Percentiles rank a stretch among this genome's conserved stretches.
phyloP scores from a whole-genome alignment of 2,113 vertebrate species.

The Phaetusa simplex region DNA sequence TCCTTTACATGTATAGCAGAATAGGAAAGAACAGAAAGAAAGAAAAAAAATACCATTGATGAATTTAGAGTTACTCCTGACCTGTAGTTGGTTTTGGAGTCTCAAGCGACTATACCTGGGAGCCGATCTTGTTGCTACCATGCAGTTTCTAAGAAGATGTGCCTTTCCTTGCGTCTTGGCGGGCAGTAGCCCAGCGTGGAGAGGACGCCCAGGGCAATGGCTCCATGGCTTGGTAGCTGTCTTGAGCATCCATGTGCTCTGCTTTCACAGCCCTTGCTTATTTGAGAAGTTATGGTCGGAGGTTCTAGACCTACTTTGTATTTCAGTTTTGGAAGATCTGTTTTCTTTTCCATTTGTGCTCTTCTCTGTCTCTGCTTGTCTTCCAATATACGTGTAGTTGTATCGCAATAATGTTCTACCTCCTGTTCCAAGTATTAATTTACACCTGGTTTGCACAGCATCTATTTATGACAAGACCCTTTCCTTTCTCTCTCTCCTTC shows the following conservation, averaged over 20 bases:
- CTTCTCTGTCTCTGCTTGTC: constrained; percentile 2
- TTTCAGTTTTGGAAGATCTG: neutral
- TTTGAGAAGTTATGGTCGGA: neutral
- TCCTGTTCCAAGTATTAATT: neutral
- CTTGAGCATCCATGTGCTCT: neutral
- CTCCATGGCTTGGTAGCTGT: neutral
- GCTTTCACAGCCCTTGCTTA: neutral
- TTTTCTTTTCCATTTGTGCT: neutral
- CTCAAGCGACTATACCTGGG: neutral
- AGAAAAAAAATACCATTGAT: neutral
- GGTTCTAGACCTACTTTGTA: neutral
- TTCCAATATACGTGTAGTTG: neutral
- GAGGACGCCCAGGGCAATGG: neutral
- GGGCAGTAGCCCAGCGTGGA: neutral
- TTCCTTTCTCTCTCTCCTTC: neutral
- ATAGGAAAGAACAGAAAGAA: neutral
- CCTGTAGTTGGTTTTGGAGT: neutral
- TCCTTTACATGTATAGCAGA: neutral
- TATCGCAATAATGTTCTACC: neutral
- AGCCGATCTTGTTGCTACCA: neutral
- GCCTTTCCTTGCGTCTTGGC: neutral
- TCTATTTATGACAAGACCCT: neutral
- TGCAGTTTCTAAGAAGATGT: neutral
- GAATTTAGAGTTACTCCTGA: neutral
- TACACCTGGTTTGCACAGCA: neutral